phyloP scores from a whole-genome alignment of 2,888 invertebrate species.

The Mycalesis mineus region DNA sequence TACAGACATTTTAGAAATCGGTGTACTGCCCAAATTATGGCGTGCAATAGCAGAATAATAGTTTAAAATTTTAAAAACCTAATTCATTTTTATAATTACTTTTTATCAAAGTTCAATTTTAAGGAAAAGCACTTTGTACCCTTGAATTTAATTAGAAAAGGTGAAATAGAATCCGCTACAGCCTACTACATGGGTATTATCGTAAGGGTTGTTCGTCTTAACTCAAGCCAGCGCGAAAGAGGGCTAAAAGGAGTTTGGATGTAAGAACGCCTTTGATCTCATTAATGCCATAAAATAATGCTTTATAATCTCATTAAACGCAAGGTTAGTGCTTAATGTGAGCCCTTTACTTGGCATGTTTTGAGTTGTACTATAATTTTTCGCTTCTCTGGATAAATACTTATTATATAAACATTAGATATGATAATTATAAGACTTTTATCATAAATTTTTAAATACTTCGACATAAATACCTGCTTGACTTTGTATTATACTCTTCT shows the following conservation, averaged over 20 bases:
- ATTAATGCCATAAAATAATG: constrained; percentile 87
- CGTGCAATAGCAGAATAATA: too few species aligned
- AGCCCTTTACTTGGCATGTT: constrained; percentile 51
- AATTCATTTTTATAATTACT: too few species aligned
- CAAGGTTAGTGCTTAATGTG: constrained; percentile 81
- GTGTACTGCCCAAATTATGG: too few species aligned
- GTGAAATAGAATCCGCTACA: not conserved
- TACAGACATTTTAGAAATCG: too few species aligned
- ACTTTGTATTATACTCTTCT: too few species aligned
- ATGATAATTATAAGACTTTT: too few species aligned
- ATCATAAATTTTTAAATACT: too few species aligned
- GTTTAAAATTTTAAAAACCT: too few species aligned
- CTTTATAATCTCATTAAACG: constrained; percentile 86
- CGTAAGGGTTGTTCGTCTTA: constrained; percentile 70
- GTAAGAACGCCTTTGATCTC: constrained; percentile 85
- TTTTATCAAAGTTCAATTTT: too few species aligned
- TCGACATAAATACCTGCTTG: too few species aligned
- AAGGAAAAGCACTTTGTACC: not conserved
- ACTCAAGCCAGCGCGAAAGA: constrained; percentile 64
- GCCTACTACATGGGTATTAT: constrained; percentile 6
- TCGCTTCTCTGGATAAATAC: too few species aligned
- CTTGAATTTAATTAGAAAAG: not conserved
- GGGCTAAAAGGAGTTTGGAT: constrained; percentile 79
- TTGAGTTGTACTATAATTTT: constrained; percentile 44
- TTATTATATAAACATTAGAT: too few species aligned